phyloP scores from a whole-genome alignment of 2,888 invertebrate genomes.

The Pinctada fucata region DNA sequence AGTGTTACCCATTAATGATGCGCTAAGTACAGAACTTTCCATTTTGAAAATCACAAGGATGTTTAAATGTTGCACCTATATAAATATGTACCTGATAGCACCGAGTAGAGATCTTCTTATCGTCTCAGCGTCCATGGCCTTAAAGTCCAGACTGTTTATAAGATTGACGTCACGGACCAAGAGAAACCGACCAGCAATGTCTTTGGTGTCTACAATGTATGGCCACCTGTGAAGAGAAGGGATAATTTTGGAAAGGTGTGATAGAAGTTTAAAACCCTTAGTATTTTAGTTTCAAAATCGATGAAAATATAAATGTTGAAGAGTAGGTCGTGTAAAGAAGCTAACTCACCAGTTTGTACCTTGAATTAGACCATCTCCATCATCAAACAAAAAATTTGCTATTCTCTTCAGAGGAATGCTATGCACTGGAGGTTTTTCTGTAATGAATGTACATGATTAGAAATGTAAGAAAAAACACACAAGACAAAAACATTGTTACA shows the following conservation, averaged over 20 bases:
- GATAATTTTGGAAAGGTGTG: too few relatives aligned
- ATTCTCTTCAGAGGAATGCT: neutral
- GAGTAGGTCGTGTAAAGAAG: too few relatives aligned
- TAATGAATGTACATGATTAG: neutral
- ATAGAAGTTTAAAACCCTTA: too few relatives aligned
- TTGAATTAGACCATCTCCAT: neutral
- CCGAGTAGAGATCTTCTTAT: neutral
- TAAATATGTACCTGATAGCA: neutral
- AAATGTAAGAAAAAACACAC: too few relatives aligned
- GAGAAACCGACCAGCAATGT: neutral
- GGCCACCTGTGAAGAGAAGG: neutral
- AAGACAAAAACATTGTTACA: too few relatives aligned
- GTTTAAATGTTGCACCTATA: too few relatives aligned
- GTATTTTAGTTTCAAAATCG: too few relatives aligned
- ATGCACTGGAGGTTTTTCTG: neutral
- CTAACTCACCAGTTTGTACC: neutral
- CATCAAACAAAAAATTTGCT: neutral
- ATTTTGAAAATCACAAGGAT: too few relatives aligned
- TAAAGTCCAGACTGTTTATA: neutral
- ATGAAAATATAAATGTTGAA: too few relatives aligned
- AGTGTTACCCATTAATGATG: too few relatives aligned
- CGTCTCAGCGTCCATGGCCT: neutral
- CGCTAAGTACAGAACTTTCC: too few relatives aligned
- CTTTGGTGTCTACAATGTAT: neutral
- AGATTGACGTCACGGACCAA: neutral